phyloP scores from a whole-genome alignment of 2,113 vertebrate species.

The Narcine bancroftii region DNA sequence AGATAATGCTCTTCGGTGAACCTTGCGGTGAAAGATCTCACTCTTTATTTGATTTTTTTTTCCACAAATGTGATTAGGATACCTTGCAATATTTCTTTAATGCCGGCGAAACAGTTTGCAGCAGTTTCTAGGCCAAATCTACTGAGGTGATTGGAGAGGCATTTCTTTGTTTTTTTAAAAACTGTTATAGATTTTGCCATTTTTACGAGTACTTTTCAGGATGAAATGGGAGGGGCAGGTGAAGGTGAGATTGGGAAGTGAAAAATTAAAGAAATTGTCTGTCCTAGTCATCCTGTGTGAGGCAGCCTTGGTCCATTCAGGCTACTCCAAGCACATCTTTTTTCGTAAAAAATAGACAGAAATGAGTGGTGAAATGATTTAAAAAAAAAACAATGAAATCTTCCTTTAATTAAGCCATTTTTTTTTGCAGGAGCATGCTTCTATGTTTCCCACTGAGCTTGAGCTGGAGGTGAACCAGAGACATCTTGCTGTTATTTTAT shows the following conservation, averaged over 20 bases:
- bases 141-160: background rate
- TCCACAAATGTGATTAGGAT: too few species aligned
- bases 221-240: background rate
- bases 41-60: too few species aligned
- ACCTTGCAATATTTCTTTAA: too few species aligned
- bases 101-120: too few species aligned
- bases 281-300: background rate
- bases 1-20: too few species aligned
- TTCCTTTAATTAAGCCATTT: background rate
- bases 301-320: background rate
- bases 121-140: too few species aligned
- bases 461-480: background rate
- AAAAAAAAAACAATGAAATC: too few species aligned
- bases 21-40: too few species aligned
- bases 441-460: background rate
- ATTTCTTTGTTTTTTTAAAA: background rate
- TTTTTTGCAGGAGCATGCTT: background rate
- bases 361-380: background rate
- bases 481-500: background rate
- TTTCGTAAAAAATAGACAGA: background rate
- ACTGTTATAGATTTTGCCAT: background rate
- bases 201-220: background rate
- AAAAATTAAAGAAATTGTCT: background rate
- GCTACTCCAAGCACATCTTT: background rate
- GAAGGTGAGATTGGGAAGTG: background rate